Base-by-base conservation (phyloP, 2,797 vertebrate genomes). In the Philypnodon macrostomus region DNA sequence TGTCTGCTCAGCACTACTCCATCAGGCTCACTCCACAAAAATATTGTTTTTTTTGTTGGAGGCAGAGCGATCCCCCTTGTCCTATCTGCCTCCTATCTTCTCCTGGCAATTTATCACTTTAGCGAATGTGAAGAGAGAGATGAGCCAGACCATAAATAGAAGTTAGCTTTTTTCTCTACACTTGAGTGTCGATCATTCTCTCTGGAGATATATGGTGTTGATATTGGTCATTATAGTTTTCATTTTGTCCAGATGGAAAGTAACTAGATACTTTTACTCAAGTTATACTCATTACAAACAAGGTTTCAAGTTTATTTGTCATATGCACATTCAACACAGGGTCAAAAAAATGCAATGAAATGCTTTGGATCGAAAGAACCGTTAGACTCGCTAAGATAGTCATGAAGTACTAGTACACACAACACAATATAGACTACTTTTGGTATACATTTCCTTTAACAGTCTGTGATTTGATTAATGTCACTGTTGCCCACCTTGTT, bases 21-120 rank as follows among this genome's bases (percentile, higher is more conserved):
- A 70, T 80, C 67, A 77, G 54, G 16, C 57, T 56, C 58, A 56
- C 46, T 2, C 48, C 75, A 60, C 55, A 77, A 70, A 83, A 75
- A 78, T 81, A 80, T 76, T 77, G 60, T 44, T 73, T 85, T 84
- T n/a, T 83, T 81, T 79, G 80, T 75, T 72, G 70, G 64, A 62
- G 57, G 38, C 5, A 31, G 16, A 77, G 66, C 52, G 68, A 75
- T 72, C 66, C 53, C 55, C 40, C 33, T 52, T 61, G 55, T 52
- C 35, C 35, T 46, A 21, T 63, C 65, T 40, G 41, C 29, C 48
- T 55, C 67, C 53, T 30, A 67, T 75, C 73, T 65, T 8, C 47
- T 51, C 47, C 42, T 51, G 39, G 53, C 32, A 12, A 29, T 68
- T 44, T 58, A 35, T 67, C 38, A 31, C 14, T 34, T 24, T 38